Evolutionary conservation across 2,797 vertebrate species (phyloP), one percentile per base, ranked within the genome.

Genomic region (Leuciscus waleckii): DNA sequence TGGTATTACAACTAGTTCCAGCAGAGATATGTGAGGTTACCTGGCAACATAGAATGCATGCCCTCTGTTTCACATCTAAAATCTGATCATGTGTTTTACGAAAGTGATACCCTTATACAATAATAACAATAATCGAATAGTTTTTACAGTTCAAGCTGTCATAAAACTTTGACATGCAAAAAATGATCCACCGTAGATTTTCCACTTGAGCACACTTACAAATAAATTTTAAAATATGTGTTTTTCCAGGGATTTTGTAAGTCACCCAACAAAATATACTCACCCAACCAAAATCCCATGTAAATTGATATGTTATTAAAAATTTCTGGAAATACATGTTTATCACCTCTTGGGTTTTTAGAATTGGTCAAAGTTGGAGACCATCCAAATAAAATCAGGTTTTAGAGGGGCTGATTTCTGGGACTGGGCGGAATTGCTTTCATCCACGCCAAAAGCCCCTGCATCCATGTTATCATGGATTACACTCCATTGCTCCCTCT

Each of bases 401-500:
- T 83, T 78, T 75, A 88, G 79, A 87, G 76, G 58, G 79, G 85
- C 81, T 81, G 84, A 91, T 90, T 92, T 92, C 87, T 90, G 90
- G 80, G 89, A 90, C 81, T 92, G 89, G 88, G 81, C 92, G 41
- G 87, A 87, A 89, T 91, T 89, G 90, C 91, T 93, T 92, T 93
- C 92, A 91, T 93, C 90, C 89, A 90, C 54, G 78, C 7, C 91
- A 91, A 90, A 89, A 91, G 90, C 91, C 89, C 89, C 89, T 87
- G 87, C 79, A 87, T 88, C 84, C 65, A 68, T 89, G 88, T 90
- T 92, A 91, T 84, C 81, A 17, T 67, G 90, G 92, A 93, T 93
- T 92, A 92, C 87, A 91, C 79, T 92, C 91, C 86, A 90, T 91
- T 92, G 90, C 89, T 88, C 88, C 87, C 88, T 90, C 85, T 85